Conservation (phyloP, 2,888 invertebrate genomes). For the Stegana nigrithorax region DNA sequence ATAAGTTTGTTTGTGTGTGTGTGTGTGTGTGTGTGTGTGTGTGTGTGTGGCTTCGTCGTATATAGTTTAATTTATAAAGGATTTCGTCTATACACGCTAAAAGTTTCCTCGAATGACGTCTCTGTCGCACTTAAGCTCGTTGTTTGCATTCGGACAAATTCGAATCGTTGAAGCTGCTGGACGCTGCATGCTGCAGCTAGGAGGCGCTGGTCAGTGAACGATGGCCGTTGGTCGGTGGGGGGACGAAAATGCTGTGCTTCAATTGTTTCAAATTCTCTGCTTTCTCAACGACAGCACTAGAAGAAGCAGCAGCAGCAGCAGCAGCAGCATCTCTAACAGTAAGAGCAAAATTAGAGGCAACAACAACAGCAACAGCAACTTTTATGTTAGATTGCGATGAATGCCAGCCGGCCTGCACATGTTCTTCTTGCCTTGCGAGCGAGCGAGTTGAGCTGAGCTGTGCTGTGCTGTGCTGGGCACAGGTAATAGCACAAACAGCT, state of each 20-base stretch:
- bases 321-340: conserved; percentile 36
- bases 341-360: conserved; percentile 27
- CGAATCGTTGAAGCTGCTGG: no score
- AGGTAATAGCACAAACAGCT: conserved; percentile 54
- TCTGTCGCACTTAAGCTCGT: conserved; percentile 28
- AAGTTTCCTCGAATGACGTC: conserved; percentile 45
- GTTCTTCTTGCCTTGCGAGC: conserved; percentile 43
- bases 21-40: conserved; percentile 19
- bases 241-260: conserved; percentile 60
- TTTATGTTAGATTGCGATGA: conserved; percentile 60
- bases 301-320: conserved; percentile 19
- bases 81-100: conserved; percentile 56
- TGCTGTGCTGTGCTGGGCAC: conserved; percentile 17
- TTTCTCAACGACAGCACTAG: conserved; percentile 12
- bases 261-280: conserved; percentile 58
- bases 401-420: conserved; percentile 51
- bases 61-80: conserved; percentile 60
- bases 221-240: conserved; percentile 60
- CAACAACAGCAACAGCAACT: conserved; percentile 38
- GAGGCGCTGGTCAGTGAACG: conserved; percentile 6
- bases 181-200: no score
- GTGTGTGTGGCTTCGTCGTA: conserved; percentile 39
- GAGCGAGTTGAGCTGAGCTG: neutral
- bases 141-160: neutral
- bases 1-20: conserved; percentile 18